Evolutionary conservation across 2,797 vertebrate species (phyloP), one percentile per base, ranked within the genome.

Genomic region (Tenualosa thibaudeaui): DNA sequence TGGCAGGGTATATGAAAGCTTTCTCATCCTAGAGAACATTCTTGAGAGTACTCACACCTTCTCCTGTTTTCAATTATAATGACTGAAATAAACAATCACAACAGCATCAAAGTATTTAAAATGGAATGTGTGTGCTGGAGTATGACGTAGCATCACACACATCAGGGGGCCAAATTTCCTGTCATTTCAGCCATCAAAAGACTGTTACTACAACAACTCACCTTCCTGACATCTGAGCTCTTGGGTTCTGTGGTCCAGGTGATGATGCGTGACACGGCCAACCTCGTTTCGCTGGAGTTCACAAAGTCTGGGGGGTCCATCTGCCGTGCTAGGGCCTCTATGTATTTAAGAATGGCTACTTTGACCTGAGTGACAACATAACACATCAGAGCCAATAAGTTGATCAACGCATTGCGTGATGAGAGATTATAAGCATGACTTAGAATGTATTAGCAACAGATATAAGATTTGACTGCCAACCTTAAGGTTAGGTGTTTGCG

Each of bases 181-280:
- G 58, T 5, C 6, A 60, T 60, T 24, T 60, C 7, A 7, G 22
- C 58, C n/a, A 24, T n/a, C 58, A 83, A 8, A 26, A 56, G 31
- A 8, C 71, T 5, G 31, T 46, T 24, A n/a, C 15, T 10, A 15
- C 43, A 54, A 62, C 65, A 24, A 85, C 88, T 31, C 92, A 97
- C 97, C 96, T 97, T 97, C 93, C 97, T 96, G 91, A 97, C 96
- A 56, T 97, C 97, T 86, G 97, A 97, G 92, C 97, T 97, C 95
- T 97, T 97, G 93, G 97, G 97, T 95, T 97, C 97, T 84, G 96
- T 97, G 87, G 97, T 97, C 97, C 97, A 97, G 83, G 97, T 97
- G 92, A 97, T 97, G 90, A 97, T 97, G 91, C 96, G 95, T 90
- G 97, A 97, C 88, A 97, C 96, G 75, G 97, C 97, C 91, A 97